These are phyloP conservation scores for Aplochiton taeniatus DNA, from an alignment of 2,797 vertebrate genomes.

Conservation along the genomic window DNA sequence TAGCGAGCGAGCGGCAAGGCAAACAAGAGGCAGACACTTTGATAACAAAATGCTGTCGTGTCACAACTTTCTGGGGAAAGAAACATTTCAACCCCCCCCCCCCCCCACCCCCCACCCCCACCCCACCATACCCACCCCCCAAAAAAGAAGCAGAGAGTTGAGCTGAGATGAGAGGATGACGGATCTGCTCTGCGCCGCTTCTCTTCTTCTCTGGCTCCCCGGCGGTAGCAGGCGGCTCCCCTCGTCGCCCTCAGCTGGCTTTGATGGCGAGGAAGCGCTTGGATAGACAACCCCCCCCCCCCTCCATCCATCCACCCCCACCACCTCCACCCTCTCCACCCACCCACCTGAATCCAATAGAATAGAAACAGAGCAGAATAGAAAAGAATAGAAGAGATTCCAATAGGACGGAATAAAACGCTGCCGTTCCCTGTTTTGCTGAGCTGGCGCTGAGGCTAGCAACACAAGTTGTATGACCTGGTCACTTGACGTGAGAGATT, in stretches of 20 bases:
- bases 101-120: too few species aligned
- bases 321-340: background rate
- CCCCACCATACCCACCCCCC: too few species aligned
- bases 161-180: conserved; percentile 36
- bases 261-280: background rate
- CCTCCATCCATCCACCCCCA: conserved; percentile 7
- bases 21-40: conserved; percentile 41
- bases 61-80: conserved; percentile 54
- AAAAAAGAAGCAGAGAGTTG: too few species aligned
- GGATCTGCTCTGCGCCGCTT: background rate
- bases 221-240: conserved; percentile 13
- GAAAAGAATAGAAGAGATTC: too few species aligned
- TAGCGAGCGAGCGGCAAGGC: conserved; percentile 29
- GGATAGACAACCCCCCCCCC: conserved; percentile 26
- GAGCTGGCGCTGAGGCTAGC: conserved; percentile 27
- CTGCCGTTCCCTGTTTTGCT: conserved; percentile 7
- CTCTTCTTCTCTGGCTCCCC: conserved; percentile 11
- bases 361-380: too few species aligned
- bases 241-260: conserved; percentile 11
- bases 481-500: too few species aligned
- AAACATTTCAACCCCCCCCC: conserved; percentile 36
- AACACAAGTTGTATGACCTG: too few species aligned
- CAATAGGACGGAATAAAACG: too few species aligned
- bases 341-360: too few species aligned
- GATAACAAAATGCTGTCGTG: conserved; percentile 45